Conservation (phyloP, 2,888 invertebrate genomes). For the Sisyra nigra region DNA sequence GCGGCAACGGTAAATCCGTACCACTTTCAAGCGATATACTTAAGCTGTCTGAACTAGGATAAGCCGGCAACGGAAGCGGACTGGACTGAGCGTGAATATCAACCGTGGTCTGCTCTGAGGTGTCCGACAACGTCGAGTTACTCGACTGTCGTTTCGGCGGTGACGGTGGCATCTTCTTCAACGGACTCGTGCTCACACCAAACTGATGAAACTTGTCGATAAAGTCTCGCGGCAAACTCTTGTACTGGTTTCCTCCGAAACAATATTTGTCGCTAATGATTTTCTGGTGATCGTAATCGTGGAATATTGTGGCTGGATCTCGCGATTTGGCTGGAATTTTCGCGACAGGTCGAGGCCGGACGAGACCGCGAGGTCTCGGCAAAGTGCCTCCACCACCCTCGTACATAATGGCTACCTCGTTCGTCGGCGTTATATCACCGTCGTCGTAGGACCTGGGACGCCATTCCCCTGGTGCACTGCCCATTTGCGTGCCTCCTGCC, state of each 20-base stretch:
- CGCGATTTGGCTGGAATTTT: slow-evolving; percentile 47
- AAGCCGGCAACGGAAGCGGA: slow-evolving; percentile 43
- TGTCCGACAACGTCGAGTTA: slow-evolving; percentile 20
- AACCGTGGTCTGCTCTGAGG: slow-evolving; percentile 22
- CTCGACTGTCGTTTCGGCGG: slow-evolving; percentile 56
- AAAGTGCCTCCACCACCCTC: slow-evolving; percentile 76
- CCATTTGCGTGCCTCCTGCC: slow-evolving; percentile 21
- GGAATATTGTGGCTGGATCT: slow-evolving; percentile 21
- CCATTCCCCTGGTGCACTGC: slow-evolving; percentile 38
- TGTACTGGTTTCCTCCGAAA: slow-evolving; percentile 25
- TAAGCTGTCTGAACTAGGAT: slow-evolving; percentile 46
- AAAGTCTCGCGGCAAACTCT: slow-evolving; percentile 34
- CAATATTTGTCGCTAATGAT: slow-evolving; percentile 3
- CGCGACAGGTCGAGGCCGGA: slow-evolving; percentile 66
- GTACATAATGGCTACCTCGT: slow-evolving; percentile 39
- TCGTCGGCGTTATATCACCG: slow-evolving; percentile 80
- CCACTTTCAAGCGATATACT: slow-evolving; percentile 37
- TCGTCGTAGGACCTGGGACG: slow-evolving; percentile 67
- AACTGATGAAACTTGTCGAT: slow-evolving; percentile 32
- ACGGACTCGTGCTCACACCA: slow-evolving; percentile 34
- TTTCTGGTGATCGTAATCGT: slow-evolving; percentile 25
- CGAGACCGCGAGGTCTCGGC: slow-evolving; percentile 67
- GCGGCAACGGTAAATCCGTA: slow-evolving; percentile 45
- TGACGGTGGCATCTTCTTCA: slow-evolving; percentile 66
- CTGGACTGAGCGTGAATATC: slow-evolving; percentile 34